phyloP scores from a whole-genome alignment of 2,888 invertebrate species.

The Villa cingulata region DNA sequence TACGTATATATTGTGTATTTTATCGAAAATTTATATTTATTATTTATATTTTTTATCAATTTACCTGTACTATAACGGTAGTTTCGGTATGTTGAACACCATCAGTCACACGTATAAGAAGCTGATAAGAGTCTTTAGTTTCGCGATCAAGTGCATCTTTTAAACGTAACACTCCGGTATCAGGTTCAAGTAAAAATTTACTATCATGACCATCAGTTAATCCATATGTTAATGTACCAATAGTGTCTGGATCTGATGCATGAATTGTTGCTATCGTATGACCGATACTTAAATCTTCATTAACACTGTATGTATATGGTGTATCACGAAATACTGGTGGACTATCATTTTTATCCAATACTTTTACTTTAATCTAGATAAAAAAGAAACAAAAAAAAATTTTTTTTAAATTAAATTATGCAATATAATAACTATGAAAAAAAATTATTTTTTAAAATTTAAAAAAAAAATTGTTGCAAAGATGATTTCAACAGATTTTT shows the following conservation, averaged over 20 bases:
- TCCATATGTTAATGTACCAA: slow-evolving; percentile 62
- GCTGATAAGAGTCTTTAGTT: slow-evolving; percentile 59
- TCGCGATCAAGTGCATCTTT: slow-evolving; percentile 75
- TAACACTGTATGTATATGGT: slow-evolving; percentile 58
- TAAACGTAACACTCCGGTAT: slow-evolving; percentile 57
- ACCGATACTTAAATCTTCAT: slow-evolving; percentile 74
- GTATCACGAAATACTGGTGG: slow-evolving; percentile 76
- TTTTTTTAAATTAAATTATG: too few species aligned
- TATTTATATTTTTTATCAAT: too few species aligned
- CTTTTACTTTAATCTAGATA: slow-evolving; percentile 69
- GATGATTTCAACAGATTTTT: too few species aligned
- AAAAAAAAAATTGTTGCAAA: too few species aligned
- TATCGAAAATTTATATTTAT: too few species aligned
- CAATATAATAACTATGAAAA: too few species aligned
- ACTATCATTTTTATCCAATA: slow-evolving; percentile 87
- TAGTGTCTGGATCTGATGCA: slow-evolving; percentile 75
- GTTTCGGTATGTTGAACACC: slow-evolving; percentile 76
- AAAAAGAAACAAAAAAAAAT: slow-evolving; percentile 20
- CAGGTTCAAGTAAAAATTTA: slow-evolving; percentile 58
- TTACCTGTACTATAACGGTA: slow-evolving; percentile 63
- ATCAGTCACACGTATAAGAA: slow-evolving; percentile 75
- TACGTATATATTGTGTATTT: slow-evolving; percentile 1
- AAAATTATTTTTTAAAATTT: too few species aligned
- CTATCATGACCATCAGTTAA: slow-evolving; percentile 51
- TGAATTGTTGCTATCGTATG: slow-evolving; percentile 61